A percentile compares a stretch with the other conserved stretches of the same genome.
These are phyloP conservation scores for Caiman crocodilus DNA, from an alignment of 2,797 vertebrate genomes.

Conservation along the genomic window DNA sequence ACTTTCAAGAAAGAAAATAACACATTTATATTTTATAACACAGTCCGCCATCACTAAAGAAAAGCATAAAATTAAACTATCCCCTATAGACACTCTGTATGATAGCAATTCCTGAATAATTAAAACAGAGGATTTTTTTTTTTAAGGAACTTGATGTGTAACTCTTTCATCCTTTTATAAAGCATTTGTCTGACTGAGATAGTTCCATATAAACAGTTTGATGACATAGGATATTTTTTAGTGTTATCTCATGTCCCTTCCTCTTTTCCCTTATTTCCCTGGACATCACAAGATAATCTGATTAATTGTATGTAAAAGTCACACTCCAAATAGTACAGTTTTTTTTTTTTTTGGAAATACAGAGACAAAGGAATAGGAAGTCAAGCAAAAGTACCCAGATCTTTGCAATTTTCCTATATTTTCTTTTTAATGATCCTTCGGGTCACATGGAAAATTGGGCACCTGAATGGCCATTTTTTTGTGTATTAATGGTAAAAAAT, in stretches of 20 bases:
- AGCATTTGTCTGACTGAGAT: constrained; percentile 11
- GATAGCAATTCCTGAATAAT: constrained; percentile 73
- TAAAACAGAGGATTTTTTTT: constrained; percentile 54
- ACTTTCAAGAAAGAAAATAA: constrained; percentile 67
- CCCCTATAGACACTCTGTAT: constrained; percentile 45
- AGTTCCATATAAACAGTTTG: not conserved
- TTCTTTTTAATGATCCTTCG: not conserved
- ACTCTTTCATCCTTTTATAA: constrained; percentile 30
- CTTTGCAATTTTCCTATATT: not conserved
- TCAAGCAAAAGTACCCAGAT: not conserved
- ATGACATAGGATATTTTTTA: not conserved
- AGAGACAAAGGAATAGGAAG: not conserved
- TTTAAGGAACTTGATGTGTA: not conserved
- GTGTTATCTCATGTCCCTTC: not conserved
- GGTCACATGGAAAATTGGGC: constrained; percentile 25
- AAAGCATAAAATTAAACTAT: constrained; percentile 68
- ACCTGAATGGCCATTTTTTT: constrained; percentile 39
- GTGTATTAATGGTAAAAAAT: constrained; percentile 25
- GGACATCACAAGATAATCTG: not conserved
- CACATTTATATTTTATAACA: constrained; percentile 70
- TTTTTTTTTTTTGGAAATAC: constrained; percentile 32
- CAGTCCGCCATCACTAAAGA: constrained; percentile 52
- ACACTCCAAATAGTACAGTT: not conserved
- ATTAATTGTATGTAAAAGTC: not conserved
- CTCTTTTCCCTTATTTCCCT: not conserved